Evolutionary conservation across 2,888 invertebrate genomes (phyloP).

Genomic region (Phengaris arion): DNA sequence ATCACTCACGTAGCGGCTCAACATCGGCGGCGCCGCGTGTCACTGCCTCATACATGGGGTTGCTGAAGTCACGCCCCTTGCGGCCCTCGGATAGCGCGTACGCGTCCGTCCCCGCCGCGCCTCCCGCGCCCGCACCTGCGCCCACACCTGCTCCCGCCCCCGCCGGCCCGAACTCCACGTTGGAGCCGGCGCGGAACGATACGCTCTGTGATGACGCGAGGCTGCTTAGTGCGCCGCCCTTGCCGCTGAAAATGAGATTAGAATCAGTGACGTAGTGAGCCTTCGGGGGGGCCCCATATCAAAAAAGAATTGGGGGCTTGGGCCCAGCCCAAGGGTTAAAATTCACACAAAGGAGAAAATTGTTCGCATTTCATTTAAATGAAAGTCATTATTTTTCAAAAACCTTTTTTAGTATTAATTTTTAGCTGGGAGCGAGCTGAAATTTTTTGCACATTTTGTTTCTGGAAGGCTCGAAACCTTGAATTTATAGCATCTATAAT

Average conservation of each 20-base stretch:
- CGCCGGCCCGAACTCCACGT: slow-evolving; percentile 89
- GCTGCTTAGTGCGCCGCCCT: slow-evolving; percentile 87
- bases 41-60: slow-evolving; percentile 98
- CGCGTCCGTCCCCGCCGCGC: slow-evolving; percentile 86
- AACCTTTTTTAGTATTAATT: too few relatives aligned
- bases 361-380: too few relatives aligned
- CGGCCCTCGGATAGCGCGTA: slow-evolving; percentile 87
- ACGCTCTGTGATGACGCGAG: slow-evolving; percentile 93
- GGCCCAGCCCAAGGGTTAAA: too few relatives aligned
- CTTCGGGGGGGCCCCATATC: too few relatives aligned
- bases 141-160: slow-evolving; percentile 76
- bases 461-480: too few relatives aligned
- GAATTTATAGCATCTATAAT: too few relatives aligned
- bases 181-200: slow-evolving; percentile 95
- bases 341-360: too few relatives aligned
- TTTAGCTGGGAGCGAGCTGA: too few relatives aligned
- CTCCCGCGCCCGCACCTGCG: slow-evolving; percentile 75
- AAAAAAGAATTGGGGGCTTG: too few relatives aligned
- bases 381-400: too few relatives aligned
- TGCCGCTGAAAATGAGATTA: slow-evolving; percentile 81
- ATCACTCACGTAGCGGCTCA: slow-evolving; percentile 59
- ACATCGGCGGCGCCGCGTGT: slow-evolving; percentile 78
- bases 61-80: slow-evolving; percentile 95
- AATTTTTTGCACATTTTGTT: too few relatives aligned
- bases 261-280: neutral